Conservation (phyloP, 1,140 invertebrate genomes). For the honey bee (Apis mellifera) region DNA sequence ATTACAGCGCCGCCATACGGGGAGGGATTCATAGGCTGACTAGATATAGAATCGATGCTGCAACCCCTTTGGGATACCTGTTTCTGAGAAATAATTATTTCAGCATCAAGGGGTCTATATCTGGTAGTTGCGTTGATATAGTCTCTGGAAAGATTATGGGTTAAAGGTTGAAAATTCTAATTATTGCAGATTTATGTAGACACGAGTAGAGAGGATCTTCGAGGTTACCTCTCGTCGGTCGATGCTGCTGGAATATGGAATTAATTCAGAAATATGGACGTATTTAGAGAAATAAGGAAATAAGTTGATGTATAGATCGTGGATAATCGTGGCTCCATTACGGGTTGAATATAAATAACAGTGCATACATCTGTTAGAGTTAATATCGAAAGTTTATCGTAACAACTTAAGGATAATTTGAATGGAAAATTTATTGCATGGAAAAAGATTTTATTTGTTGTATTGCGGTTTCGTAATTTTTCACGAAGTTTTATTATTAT, state of each 20-base stretch:
- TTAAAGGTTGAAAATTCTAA: background rate
- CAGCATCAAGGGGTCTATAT: background rate
- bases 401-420: background rate
- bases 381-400: background rate
- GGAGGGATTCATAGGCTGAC: no score
- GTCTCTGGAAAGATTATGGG: background rate
- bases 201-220: background rate
- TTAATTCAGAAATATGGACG: background rate
- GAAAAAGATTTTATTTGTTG: background rate
- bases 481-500: background rate
- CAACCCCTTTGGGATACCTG: background rate
- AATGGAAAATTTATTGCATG: background rate
- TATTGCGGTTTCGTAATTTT: background rate
- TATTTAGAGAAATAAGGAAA: background rate
- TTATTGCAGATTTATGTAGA: background rate
- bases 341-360: no score
- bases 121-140: background rate
- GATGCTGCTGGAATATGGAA: background rate
- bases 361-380: background rate
- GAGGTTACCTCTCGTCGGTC: background rate
- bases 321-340: background rate
- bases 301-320: background rate
- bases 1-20: conserved; percentile 9
- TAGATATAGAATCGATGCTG: background rate
- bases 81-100: background rate